phyloP scores from a whole-genome alignment of 2,888 invertebrate genomes.

The Candidula unifasciata region DNA sequence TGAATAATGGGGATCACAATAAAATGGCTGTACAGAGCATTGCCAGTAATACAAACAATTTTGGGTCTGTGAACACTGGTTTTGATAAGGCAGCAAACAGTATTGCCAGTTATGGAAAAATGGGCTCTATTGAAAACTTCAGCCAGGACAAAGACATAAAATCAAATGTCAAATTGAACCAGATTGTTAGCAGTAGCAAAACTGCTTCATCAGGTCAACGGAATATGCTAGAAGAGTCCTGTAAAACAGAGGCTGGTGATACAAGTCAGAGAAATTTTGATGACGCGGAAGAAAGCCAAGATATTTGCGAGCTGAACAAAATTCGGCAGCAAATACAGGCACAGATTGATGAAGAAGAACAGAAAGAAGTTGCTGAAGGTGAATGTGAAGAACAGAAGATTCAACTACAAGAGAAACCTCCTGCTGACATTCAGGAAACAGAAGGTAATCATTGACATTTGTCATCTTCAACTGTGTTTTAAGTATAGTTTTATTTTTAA shows the following conservation, averaged over 20 bases:
- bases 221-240: conserved; percentile 10
- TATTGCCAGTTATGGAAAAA: too few relatives aligned
- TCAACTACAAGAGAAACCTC: background rate
- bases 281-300: conserved; percentile 35
- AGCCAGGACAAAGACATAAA: too few relatives aligned
- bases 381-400: background rate
- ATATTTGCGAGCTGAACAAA: conserved; percentile 33
- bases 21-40: background rate
- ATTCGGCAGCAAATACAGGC: conserved; percentile 38
- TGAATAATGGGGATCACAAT: conserved; percentile 30
- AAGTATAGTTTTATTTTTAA: too few relatives aligned
- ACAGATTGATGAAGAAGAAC: conserved; percentile 37
- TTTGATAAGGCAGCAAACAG: conserved; percentile 13
- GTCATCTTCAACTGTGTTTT: too few relatives aligned
- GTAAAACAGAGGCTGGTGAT: conserved; percentile 38
- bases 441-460: background rate
- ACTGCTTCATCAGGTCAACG: background rate
- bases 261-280: conserved; percentile 21
- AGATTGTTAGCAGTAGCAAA: background rate
- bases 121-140: conserved; percentile 44
- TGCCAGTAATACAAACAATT: conserved; percentile 27
- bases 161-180: background rate
- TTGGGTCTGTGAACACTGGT: background rate
- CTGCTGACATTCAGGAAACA: background rate
- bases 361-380: conserved; percentile 1